phyloP scores from a whole-genome alignment of 2,113 vertebrate genomes.

The Pollachius pollachius region DNA sequence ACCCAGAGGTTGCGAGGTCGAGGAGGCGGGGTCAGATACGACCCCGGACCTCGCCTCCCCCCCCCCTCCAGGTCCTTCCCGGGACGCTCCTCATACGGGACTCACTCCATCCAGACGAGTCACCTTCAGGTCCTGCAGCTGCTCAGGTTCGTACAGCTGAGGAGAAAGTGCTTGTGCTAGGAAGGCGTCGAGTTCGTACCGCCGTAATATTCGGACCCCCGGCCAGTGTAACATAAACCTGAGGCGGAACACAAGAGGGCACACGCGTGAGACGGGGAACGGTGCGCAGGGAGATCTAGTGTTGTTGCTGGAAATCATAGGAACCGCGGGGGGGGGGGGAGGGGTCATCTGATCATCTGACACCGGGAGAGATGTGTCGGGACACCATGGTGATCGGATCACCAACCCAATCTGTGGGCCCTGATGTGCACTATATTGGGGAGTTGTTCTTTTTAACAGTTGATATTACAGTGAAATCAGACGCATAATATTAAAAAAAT shows the following conservation, averaged over 20 bases:
- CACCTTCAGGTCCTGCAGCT: constrained; percentile 98
- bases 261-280: constrained; percentile 22
- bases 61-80: constrained; percentile 19
- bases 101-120: constrained; percentile 48
- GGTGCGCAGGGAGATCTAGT: too few species aligned
- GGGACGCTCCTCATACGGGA: constrained; percentile 51
- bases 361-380: too few species aligned
- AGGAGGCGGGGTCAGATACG: too few species aligned
- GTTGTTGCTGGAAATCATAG: constrained; percentile 42
- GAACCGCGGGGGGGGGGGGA: constrained; percentile 12
- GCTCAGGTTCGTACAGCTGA: constrained; percentile 96
- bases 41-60: too few species aligned
- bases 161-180: constrained; percentile 94
- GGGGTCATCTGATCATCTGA: too few species aligned
- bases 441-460: too few species aligned
- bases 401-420: not conserved
- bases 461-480: too few species aligned
- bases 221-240: constrained; percentile 99
- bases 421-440: not conserved
- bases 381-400: too few species aligned
- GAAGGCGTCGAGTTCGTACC: constrained; percentile 95
- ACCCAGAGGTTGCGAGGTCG: not conserved
- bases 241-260: constrained; percentile 65
- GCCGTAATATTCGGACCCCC: constrained; percentile 91
- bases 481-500: too few species aligned